phyloP scores from a whole-genome alignment of 2,113 vertebrate species.

The Cavia porcellus region DNA sequence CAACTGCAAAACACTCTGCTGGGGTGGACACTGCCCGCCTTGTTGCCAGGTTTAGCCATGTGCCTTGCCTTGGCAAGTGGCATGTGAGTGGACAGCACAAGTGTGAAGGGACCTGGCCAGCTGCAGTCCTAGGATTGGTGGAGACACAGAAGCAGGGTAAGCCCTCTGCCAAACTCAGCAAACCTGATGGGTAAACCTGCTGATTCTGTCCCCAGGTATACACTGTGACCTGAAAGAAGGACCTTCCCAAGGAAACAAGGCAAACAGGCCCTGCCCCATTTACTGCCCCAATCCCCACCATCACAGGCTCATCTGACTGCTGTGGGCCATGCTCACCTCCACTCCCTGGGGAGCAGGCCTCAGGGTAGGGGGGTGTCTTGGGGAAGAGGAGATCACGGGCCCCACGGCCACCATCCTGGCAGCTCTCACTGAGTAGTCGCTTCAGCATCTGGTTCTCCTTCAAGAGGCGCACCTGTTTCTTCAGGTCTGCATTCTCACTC shows the following conservation, averaged over 20 bases:
- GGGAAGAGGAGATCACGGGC: not conserved
- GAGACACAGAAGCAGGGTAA: not conserved
- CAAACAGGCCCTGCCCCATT: not conserved
- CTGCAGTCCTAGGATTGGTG: not conserved
- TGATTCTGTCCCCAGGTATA: not conserved
- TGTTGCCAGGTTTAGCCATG: accelerated
- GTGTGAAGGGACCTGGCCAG: accelerated
- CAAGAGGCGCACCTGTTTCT: conserved; percentile 81
- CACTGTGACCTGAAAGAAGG: not conserved
- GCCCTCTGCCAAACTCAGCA: accelerated
- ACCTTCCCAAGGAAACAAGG: not conserved
- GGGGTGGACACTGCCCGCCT: accelerated
- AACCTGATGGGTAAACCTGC: not conserved
- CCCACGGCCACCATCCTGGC: conserved; percentile 36
- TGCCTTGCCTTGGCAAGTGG: not conserved
- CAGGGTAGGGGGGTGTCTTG: conserved; percentile 9
- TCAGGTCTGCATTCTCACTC: conserved; percentile 81
- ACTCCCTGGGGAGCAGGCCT: conserved; percentile 7
- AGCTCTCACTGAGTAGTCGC: conserved; percentile 77
- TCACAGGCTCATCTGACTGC: not conserved
- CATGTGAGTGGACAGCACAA: not conserved
- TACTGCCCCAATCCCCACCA: not conserved
- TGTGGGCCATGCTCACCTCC: conserved; percentile 67
- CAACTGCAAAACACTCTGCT: not conserved
- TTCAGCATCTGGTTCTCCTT: conserved; percentile 83